Base-by-base conservation (phyloP, 2,113 vertebrate species). In the Cyprinus carpio region DNA sequence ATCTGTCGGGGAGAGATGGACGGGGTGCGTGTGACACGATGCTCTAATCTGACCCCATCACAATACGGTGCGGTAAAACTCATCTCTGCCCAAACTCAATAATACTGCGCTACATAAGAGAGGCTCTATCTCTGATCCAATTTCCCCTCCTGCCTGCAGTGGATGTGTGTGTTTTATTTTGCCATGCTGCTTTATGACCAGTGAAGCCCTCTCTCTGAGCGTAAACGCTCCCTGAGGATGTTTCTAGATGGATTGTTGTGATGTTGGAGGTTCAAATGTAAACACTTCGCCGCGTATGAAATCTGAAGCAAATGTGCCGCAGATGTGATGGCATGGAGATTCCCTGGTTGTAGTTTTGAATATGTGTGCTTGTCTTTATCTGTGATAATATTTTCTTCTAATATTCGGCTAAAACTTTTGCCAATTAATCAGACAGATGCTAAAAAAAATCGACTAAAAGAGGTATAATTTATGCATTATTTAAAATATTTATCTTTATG, bases 91-190 rank as follows among this genome's bases (percentile, higher is more conserved):
- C 86, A 91, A 92, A 93, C 85, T 88, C 91, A 92, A 93, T 93
- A 93, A 93, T 37, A n/a, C 69, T 69, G 9, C 46, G 37, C 80
- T 37, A 60, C 54, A 75, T 62, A 80, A 84, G 74, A 88, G 82
- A 89, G 72, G 88, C 86, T 91, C 93, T 90, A 90, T 91, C 87
- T 85, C 89, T 92, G 91, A 93, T 94, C 87, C 89, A 91, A 93
- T 93, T 92, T 90, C 82, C 49, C 89, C 80, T 82, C 72, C 75
- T 67, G 54, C 75, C 10, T 46, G 81, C 27, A 51, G 51, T 62
- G 11, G 31, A 43, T 82, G 83, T 89, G n/a, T 71, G 51, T 2
- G 40, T 82, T 82, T 82, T 18, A 82, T 82, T 82, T 82, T 8
- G 62, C 43, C 27, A 27, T 82, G 80, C 64, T 82, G 43, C 58